Conservation (phyloP, 2,113 vertebrate species). For the Puntigrus tetrazona region DNA sequence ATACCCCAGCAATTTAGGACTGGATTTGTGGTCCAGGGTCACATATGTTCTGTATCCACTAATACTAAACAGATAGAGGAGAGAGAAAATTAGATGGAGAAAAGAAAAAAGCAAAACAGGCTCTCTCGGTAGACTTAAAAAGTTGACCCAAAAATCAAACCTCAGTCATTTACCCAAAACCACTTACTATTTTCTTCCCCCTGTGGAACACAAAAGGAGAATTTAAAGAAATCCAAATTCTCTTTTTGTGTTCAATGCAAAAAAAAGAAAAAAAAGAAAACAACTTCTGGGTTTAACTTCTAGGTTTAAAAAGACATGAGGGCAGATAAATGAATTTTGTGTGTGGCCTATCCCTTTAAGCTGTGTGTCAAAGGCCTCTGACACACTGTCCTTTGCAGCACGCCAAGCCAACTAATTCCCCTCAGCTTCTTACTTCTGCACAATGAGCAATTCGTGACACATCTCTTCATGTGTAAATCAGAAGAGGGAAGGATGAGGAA, state of each 20-base stretch:
- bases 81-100: not conserved
- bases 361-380: not conserved
- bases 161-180: not conserved
- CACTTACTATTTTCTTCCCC: not conserved
- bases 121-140: not conserved
- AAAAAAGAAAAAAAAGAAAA: not conserved
- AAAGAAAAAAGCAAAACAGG: not conserved
- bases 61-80: not conserved
- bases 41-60: constrained; percentile 1
- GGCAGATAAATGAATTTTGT: not conserved
- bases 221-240: not conserved
- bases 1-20: too few relatives aligned
- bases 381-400: not conserved
- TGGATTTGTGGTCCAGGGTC: too few relatives aligned
- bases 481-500: constrained; percentile 13
- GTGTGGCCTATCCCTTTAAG: not conserved
- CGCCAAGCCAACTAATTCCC: not conserved
- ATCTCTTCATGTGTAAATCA: constrained; percentile 22
- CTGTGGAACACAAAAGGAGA: not conserved
- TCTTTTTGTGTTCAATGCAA: not conserved
- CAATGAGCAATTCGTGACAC: constrained; percentile 27
- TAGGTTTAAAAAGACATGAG: not conserved
- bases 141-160: not conserved
- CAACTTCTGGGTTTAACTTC: too few relatives aligned
- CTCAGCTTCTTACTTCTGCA: constrained; percentile 19